Percentiles rank a stretch among this genome's conserved stretches.
Conservation (phyloP, 2,113 vertebrate genomes). For the Malaclemys terrapin region DNA sequence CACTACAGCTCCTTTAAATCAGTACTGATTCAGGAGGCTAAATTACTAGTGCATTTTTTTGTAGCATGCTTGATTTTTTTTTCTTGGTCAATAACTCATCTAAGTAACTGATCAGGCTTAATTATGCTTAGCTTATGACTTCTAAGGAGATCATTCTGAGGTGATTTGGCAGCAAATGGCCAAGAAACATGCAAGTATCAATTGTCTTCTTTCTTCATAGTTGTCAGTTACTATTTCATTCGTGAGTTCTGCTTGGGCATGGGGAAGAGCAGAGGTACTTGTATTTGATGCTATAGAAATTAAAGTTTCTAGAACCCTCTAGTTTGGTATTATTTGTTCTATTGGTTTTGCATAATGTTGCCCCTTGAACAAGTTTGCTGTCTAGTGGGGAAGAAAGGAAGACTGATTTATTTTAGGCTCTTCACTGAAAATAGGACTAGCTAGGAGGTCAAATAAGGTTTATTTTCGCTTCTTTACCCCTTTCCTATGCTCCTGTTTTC, state of each 20-base stretch:
- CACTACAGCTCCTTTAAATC: neutral
- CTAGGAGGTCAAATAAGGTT: neutral
- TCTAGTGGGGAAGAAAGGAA: neutral
- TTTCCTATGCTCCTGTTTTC: neutral
- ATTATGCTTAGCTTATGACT: neutral
- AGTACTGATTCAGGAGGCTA: neutral
- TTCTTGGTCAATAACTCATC: neutral
- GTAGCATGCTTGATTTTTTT: neutral
- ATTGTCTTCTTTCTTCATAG: neutral
- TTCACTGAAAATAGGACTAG: neutral
- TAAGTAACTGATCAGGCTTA: neutral
- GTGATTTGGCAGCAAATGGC: neutral
- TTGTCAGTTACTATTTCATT: neutral
- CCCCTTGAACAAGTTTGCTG: neutral
- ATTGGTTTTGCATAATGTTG: neutral
- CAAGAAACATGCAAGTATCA: neutral
- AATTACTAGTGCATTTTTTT: neutral
- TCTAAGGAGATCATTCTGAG: neutral
- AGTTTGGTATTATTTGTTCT: neutral
- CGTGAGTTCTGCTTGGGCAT: neutral
- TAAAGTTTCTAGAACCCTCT: constrained; percentile 56
- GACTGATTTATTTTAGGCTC: neutral
- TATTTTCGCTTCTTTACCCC: neutral
- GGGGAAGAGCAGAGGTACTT: neutral
- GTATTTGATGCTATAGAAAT: neutral